Conservation (phyloP, 2,888 invertebrate genomes). For the Hartigia nigra region DNA sequence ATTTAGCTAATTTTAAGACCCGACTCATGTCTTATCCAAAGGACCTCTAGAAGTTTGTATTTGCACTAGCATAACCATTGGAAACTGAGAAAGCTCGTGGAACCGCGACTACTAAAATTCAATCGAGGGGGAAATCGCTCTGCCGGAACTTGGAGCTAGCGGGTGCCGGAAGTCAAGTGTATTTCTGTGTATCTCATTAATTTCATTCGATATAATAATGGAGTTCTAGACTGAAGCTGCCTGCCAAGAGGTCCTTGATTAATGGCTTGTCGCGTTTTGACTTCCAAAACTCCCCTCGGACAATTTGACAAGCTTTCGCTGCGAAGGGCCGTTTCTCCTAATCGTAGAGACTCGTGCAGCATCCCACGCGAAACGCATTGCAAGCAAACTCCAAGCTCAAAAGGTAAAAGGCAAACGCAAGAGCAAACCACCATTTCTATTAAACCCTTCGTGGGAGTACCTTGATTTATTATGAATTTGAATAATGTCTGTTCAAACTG, state of each 20-base stretch:
- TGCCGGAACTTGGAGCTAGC: constrained; percentile 39
- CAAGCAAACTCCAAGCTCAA: neutral
- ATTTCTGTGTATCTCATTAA: constrained; percentile 66
- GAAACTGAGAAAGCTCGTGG: neutral
- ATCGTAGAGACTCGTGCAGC: neutral
- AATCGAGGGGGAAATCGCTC: constrained; percentile 33
- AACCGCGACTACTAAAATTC: neutral
- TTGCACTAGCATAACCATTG: neutral
- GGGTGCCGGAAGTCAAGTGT: constrained; percentile 61
- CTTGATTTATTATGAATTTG: constrained; percentile 42
- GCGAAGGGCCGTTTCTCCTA: neutral
- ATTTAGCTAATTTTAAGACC: neutral
- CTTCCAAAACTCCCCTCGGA: constrained; percentile 24
- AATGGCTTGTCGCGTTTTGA: constrained; percentile 59
- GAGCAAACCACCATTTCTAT: neutral
- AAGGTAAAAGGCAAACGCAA: neutral
- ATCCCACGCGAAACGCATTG: neutral
- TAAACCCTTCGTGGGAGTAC: constrained; percentile 21
- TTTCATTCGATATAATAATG: constrained; percentile 65
- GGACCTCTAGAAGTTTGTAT: neutral
- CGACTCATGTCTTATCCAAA: neutral
- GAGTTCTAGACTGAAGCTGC: constrained; percentile 31
- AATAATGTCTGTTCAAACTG: constrained; percentile 25
- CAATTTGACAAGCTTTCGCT: constrained; percentile 1
- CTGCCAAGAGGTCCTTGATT: constrained; percentile 51